These are phyloP conservation scores for Halcyon badia DNA, from an alignment of 2,797 vertebrate genomes.

Conservation along the genomic window DNA sequence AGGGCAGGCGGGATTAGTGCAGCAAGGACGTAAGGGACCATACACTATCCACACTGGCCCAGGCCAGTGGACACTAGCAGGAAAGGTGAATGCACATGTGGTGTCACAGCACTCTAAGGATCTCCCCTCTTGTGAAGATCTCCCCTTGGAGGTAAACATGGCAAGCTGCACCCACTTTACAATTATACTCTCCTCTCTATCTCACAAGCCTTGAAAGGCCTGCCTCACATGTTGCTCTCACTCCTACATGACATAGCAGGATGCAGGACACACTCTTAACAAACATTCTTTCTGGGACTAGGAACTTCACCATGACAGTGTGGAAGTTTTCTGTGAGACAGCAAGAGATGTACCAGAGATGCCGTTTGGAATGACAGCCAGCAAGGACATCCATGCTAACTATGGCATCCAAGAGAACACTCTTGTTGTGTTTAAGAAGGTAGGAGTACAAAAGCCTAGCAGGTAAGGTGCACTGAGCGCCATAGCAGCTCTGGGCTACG, in stretches of 20 bases:
- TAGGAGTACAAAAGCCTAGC: constrained; percentile 48
- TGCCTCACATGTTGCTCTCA: not conserved
- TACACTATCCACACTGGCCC: not conserved
- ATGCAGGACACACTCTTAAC: not conserved
- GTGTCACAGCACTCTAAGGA: not conserved
- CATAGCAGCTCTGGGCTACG: rapidly evolving
- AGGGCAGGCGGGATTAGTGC: not conserved
- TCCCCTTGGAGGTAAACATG: not conserved
- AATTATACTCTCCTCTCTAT: not conserved
- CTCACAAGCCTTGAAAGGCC: not conserved
- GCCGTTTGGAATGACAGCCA: constrained; percentile 83
- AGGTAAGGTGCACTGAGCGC: not conserved
- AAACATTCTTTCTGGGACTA: constrained; percentile 57
- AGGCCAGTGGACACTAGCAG: not conserved
- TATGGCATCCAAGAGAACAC: constrained; percentile 82
- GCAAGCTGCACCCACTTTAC: not conserved
- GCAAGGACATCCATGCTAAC: constrained; percentile 69
- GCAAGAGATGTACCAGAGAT: constrained; percentile 89
- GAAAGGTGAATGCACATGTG: not conserved
- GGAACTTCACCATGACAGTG: constrained; percentile 80
- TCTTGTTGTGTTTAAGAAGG: constrained; percentile 88
- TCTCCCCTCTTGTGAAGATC: not conserved
- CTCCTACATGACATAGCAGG: not conserved
- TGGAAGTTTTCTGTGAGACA: constrained; percentile 82
- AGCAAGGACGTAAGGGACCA: not conserved